A percentile compares a stretch with the other conserved stretches of the same genome.
These are phyloP conservation scores for Cancer borealis DNA, from an alignment of 2,888 invertebrate genomes.

Conservation along the genomic window DNA sequence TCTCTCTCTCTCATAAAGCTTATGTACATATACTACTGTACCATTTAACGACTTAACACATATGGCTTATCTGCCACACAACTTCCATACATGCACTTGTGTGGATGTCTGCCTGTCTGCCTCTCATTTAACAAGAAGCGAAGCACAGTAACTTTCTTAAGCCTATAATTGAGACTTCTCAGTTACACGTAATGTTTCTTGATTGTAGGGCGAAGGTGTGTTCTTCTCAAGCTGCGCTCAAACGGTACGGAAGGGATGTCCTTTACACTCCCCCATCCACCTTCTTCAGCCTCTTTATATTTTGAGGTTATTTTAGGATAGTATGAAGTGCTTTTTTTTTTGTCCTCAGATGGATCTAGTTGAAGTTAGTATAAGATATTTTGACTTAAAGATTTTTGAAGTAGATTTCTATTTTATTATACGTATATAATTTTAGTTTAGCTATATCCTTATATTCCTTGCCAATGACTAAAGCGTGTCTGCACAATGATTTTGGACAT, in stretches of 20 bases:
- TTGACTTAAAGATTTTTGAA: neutral
- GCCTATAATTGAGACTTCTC: neutral
- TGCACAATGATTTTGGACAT: neutral
- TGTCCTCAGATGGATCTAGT: constrained; percentile 4
- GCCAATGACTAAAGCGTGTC: neutral
- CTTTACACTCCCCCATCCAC: constrained; percentile 33
- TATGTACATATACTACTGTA: constrained; percentile 30
- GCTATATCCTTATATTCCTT: neutral
- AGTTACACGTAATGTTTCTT: constrained; percentile 62
- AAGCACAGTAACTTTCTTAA: neutral
- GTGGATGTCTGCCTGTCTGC: neutral
- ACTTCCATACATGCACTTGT: constrained; percentile 1
- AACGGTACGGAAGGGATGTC: constrained; percentile 68
- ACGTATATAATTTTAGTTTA: neutral
- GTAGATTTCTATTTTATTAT: neutral
- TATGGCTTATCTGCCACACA: neutral
- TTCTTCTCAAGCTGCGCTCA: constrained; percentile 71
- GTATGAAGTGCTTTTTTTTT: neutral
- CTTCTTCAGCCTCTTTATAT: constrained; percentile 50
- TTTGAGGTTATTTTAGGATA: constrained; percentile 50
- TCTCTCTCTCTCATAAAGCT: constrained; percentile 20
- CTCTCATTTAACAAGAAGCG: constrained; percentile 1
- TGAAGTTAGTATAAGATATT: neutral
- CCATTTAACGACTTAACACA: neutral
- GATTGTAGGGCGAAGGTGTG: constrained; percentile 72